Percentiles rank a stretch among this genome's conserved stretches.
phyloP scores from a whole-genome alignment of 2,797 vertebrate genomes.

The Urophycis tenuis region DNA sequence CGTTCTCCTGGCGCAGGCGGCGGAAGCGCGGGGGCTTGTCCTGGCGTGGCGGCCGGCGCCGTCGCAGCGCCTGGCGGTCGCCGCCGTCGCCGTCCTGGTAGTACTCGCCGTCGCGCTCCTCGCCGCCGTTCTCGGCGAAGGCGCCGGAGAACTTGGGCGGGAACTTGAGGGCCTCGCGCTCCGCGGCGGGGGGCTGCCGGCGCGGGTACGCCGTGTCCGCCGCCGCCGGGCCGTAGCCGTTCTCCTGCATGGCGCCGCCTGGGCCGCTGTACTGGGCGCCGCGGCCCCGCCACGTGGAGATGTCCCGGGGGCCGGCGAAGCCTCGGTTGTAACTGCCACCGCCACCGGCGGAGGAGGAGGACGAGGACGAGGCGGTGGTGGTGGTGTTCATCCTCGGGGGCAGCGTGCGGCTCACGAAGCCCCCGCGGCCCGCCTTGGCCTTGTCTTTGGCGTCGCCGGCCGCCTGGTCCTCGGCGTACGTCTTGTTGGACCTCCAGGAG shows the following conservation, averaged over 20 bases:
- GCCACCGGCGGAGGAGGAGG: neutral
- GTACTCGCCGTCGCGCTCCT: slow-evolving; percentile 82
- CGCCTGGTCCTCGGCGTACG: slow-evolving; percentile 80
- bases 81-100: slow-evolving; percentile 77
- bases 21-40: slow-evolving; percentile 97
- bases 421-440: slow-evolving; percentile 67
- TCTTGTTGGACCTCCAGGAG: slow-evolving; percentile 91
- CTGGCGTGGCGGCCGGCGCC: slow-evolving; percentile 88
- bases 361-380: neutral
- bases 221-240: slow-evolving; percentile 63
- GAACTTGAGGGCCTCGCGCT: slow-evolving; percentile 79
- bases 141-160: slow-evolving; percentile 73
- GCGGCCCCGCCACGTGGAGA: slow-evolving; percentile 80
- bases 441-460: slow-evolving; percentile 72
- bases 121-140: slow-evolving; percentile 75
- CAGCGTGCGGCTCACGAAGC: slow-evolving; percentile 79
- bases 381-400: slow-evolving; percentile 84
- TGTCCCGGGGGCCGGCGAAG: slow-evolving; percentile 76
- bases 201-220: slow-evolving; percentile 67
- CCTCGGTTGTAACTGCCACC: slow-evolving; percentile 70
- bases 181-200: slow-evolving; percentile 66
- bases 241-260: slow-evolving; percentile 76
- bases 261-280: slow-evolving; percentile 61
- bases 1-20: slow-evolving; percentile 86
- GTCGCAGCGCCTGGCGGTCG: slow-evolving; percentile 82